Conservation (phyloP, 1,140 invertebrate species). For the Diachasma alloeum region DNA sequence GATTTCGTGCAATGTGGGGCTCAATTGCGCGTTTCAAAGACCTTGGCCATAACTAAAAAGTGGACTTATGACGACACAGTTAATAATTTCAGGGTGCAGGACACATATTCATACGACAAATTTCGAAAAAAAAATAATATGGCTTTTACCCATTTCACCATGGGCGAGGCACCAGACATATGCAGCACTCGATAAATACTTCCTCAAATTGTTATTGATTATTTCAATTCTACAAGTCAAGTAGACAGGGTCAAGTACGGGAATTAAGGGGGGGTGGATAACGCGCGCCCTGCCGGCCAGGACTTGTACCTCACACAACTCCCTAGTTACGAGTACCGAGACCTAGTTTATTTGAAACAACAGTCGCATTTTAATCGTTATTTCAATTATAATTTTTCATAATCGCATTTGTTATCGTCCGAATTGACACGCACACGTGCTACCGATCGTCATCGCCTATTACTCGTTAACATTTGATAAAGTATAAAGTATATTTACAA, state of each 20-base stretch:
- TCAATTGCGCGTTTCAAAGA: not conserved
- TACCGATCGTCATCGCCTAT: constrained; percentile 11
- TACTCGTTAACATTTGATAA: not conserved
- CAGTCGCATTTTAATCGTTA: constrained; percentile 27
- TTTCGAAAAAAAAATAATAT: not conserved
- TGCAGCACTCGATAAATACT: constrained; percentile 18
- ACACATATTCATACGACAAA: constrained; percentile 9
- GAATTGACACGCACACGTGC: not conserved
- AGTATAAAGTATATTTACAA: constrained; percentile 16
- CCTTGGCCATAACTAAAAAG: not conserved
- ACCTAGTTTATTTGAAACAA: constrained; percentile 51
- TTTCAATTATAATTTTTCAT: not conserved
- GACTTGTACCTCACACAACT: constrained; percentile 68
- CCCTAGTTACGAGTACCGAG: constrained; percentile 67
- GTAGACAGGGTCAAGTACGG: constrained; percentile 57
- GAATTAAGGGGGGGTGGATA: constrained; percentile 59
- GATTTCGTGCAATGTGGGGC: constrained; percentile 14
- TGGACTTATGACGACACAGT: constrained; percentile 21
- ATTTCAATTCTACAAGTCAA: constrained; percentile 37
- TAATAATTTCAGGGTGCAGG: constrained; percentile 26
- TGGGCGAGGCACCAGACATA: constrained; percentile 33
- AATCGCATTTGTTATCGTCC: not conserved
- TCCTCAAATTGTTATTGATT: constrained; percentile 5
- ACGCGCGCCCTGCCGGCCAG: constrained; percentile 66
- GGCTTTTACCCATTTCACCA: constrained; percentile 21